These are phyloP conservation scores for Hypercompe scribonia DNA, from an alignment of 2,888 invertebrate species.

Conservation along the genomic window DNA sequence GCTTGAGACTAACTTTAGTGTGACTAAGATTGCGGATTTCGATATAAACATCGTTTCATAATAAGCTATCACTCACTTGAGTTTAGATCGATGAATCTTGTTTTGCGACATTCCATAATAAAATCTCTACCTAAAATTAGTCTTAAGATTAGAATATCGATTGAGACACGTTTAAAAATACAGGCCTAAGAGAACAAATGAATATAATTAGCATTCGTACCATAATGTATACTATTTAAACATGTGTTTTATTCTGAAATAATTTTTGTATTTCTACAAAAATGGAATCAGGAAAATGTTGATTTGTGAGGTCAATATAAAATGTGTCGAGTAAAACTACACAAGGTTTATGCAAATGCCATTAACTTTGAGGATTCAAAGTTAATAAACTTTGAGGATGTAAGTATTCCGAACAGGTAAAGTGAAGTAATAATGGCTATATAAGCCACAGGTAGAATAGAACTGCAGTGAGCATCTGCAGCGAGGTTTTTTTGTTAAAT, in stretches of 20 bases:
- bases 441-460: background rate
- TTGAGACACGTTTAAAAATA: too few relatives aligned
- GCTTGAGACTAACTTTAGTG: too few relatives aligned
- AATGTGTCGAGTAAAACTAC: background rate
- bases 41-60: too few relatives aligned
- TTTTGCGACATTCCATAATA: too few relatives aligned
- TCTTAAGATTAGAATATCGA: too few relatives aligned
- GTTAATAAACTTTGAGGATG: too few relatives aligned
- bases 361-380: too few relatives aligned
- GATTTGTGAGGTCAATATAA: background rate
- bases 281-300: background rate
- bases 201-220: background rate
- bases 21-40: too few relatives aligned
- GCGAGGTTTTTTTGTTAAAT: too few relatives aligned
- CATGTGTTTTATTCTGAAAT: background rate
- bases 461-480: background rate
- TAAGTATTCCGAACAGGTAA: constrained; percentile 33
- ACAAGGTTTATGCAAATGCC: constrained; percentile 34
- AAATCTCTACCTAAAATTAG: too few relatives aligned
- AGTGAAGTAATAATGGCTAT: constrained; percentile 4
- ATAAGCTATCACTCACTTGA: too few relatives aligned
- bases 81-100: too few relatives aligned
- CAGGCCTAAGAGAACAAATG: background rate
- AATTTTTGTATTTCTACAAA: constrained; percentile 1
- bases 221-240: background rate